Conservation (phyloP, 2,113 vertebrate species). For the Pardalotus punctatus region DNA sequence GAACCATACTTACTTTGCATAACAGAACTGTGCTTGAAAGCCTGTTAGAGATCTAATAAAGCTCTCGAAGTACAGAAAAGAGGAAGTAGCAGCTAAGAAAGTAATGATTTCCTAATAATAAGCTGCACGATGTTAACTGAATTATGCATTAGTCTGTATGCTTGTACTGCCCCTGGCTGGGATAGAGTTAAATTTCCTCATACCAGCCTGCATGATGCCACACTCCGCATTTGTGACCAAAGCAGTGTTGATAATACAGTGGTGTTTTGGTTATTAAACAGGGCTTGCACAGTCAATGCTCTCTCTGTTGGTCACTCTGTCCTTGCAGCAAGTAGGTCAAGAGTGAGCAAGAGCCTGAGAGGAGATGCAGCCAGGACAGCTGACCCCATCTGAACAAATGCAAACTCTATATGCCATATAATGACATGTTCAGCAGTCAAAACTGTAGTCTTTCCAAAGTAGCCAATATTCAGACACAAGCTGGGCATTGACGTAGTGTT, state of each 20-base stretch:
- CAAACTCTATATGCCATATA: not conserved
- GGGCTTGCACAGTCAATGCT: not conserved
- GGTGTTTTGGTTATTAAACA: not conserved
- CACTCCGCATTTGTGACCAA: not conserved
- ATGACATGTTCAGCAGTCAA: not conserved
- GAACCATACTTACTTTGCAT: slow-evolving; percentile 1
- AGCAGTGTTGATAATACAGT: not conserved
- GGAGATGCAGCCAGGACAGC: not conserved
- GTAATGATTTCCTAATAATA: not conserved
- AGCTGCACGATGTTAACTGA: too few relatives aligned
- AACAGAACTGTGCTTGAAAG: slow-evolving; percentile 3
- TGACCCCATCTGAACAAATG: not conserved
- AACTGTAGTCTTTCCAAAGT: not conserved
- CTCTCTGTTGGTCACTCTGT: not conserved
- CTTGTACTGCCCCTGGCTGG: not conserved
- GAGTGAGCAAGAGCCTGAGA: not conserved
- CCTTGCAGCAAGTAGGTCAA: not conserved
- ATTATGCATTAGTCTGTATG: too few relatives aligned
- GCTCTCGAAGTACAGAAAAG: not conserved
- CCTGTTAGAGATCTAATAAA: not conserved
- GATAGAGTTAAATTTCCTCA: not conserved
- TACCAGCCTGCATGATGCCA: not conserved
- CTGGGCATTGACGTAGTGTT: not conserved
- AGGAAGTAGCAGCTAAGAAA: not conserved
- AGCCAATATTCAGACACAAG: not conserved